Percentiles rank a stretch among this genome's conserved stretches.
These are phyloP conservation scores for Apostichopus japonicus DNA, from an alignment of 35 echinoderm and acorn worm genomes.

Conservation along the genomic window DNA sequence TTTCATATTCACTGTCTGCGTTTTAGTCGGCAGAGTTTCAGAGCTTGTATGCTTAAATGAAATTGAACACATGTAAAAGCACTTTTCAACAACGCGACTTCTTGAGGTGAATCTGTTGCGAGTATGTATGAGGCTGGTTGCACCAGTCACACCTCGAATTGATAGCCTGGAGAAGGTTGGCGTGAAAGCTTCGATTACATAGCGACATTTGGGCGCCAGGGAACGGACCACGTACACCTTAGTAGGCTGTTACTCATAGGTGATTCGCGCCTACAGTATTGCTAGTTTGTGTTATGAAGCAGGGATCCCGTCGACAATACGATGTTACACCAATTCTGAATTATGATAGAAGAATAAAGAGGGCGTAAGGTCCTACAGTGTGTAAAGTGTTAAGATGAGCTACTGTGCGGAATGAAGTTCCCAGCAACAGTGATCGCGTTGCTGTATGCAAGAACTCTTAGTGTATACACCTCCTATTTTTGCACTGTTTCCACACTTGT, in stretches of 20 bases:
- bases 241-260: neutral
- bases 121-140: conserved; percentile 17
- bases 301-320: conserved; percentile 15
- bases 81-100: conserved; percentile 3
- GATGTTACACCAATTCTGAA: neutral
- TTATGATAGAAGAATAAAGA: conserved; percentile 15
- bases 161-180: conserved; percentile 38
- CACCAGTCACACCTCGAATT: conserved; percentile 28
- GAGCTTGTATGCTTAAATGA: neutral
- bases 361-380: conserved; percentile 26
- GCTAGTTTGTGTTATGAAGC: conserved; percentile 18
- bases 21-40: neutral
- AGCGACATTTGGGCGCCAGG: conserved; percentile 32
- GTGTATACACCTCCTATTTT: neutral
- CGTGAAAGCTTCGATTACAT: conserved; percentile 39
- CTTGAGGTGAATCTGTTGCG: conserved; percentile 21
- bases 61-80: conserved; percentile 16
- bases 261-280: conserved; percentile 38
- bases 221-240: conserved; percentile 15
- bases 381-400: conserved; percentile 12
- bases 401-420: conserved; percentile 1
- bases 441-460: neutral
- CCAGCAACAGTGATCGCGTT: neutral
- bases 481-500: neutral
- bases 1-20: neutral